Percentiles rank a stretch among this genome's conserved stretches.
These are phyloP conservation scores for Corythornis cristatus DNA, from an alignment of 2,113 vertebrate species.

Conservation along the genomic window DNA sequence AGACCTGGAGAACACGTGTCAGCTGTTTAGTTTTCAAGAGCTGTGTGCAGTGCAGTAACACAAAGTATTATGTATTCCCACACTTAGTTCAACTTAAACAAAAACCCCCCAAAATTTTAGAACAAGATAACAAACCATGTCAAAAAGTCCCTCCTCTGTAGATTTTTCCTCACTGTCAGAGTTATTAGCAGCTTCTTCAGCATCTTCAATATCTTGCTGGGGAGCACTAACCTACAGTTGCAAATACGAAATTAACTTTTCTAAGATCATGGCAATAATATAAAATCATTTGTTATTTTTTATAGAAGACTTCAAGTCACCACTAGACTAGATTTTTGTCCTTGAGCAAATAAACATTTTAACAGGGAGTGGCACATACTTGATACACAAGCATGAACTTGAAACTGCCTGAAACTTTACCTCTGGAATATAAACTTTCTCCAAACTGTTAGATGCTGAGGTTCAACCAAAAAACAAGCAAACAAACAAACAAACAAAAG, in stretches of 20 bases:
- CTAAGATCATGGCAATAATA: neutral
- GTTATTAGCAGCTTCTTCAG: slow-evolving; percentile 77
- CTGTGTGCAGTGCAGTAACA: neutral
- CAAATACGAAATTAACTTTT: neutral
- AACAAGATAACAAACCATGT: slow-evolving; percentile 83
- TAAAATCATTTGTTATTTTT: neutral
- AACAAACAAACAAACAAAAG: neutral
- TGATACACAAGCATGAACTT: neutral
- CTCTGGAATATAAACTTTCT: neutral
- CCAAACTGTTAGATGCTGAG: neutral
- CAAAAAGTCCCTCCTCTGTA: slow-evolving; percentile 86
- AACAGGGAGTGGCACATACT: neutral
- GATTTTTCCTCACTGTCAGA: slow-evolving; percentile 27
- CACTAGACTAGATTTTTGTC: neutral
- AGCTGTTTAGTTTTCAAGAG: neutral
- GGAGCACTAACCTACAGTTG: slow-evolving; percentile 85
- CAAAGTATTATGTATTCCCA: neutral
- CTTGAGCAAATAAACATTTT: neutral
- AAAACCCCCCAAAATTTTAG: neutral
- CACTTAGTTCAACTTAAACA: neutral
- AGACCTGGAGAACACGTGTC: neutral
- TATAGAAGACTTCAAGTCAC: neutral
- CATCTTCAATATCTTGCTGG: slow-evolving; percentile 86
- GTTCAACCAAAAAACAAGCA: neutral
- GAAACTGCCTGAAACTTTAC: neutral